Percentiles rank a stretch among this genome's conserved stretches.
These are phyloP conservation scores for Meloidogyne hapla DNA, from an alignment of 1,140 invertebrate genomes.

Conservation along the genomic window DNA sequence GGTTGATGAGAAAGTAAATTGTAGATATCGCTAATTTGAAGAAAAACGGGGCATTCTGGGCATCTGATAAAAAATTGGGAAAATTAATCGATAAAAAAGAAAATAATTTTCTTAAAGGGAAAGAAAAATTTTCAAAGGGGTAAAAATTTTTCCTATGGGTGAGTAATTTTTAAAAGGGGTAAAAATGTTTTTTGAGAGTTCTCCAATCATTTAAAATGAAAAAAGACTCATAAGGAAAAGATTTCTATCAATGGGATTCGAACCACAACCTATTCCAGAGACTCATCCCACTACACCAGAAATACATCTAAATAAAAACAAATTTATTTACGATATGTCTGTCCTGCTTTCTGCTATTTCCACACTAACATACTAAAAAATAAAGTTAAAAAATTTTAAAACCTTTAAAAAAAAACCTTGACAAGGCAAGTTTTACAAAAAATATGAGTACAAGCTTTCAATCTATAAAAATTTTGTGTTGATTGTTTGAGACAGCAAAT, in stretches of 20 bases:
- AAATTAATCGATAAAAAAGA: too few species aligned
- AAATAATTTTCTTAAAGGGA: too few species aligned
- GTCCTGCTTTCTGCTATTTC: constrained; percentile 63
- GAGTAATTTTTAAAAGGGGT: too few species aligned
- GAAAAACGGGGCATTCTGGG: constrained; percentile 51
- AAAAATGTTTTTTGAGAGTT: not conserved
- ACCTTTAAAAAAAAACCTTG: constrained; percentile 41
- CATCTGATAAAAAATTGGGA: constrained; percentile 36
- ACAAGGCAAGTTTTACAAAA: constrained; percentile 53
- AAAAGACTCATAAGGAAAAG: not conserved
- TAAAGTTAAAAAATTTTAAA: constrained; percentile 7
- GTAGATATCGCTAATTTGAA: constrained; percentile 62
- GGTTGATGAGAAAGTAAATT: constrained; percentile 34
- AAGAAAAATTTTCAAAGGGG: too few species aligned
- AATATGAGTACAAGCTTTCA: constrained; percentile 52
- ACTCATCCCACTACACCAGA: too few species aligned
- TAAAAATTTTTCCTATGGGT: too few species aligned
- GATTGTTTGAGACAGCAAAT: constrained; percentile 51
- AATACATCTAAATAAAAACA: too few species aligned
- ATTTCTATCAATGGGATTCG: not conserved
- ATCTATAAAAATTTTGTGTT: constrained; percentile 49
- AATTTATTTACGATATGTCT: constrained; percentile 18
- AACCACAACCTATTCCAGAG: too few species aligned
- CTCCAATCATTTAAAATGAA: not conserved
- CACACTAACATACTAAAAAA: constrained; percentile 57